Conservation (phyloP, 2,797 vertebrate species). For the Sebastes steindachneri region DNA sequence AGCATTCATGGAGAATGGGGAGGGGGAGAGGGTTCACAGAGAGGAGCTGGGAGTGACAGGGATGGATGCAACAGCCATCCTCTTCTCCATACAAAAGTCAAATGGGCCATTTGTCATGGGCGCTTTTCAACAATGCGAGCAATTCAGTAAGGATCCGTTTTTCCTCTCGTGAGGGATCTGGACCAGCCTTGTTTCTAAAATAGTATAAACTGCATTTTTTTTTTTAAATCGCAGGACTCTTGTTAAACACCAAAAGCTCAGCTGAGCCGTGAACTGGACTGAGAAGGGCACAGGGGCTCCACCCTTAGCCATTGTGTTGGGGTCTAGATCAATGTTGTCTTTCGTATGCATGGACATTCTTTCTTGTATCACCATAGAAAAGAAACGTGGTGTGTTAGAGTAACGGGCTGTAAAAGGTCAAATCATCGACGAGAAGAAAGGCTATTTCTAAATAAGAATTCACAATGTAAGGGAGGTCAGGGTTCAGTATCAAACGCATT, state of each 20-base stretch:
- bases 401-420: conserved; percentile 73
- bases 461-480: conserved; percentile 68
- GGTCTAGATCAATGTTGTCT: conserved; percentile 81
- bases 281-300: conserved; percentile 74
- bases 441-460: conserved; percentile 75
- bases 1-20: conserved; percentile 26
- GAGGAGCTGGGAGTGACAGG: conserved; percentile 53
- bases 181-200: conserved; percentile 3
- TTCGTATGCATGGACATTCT: conserved; percentile 86
- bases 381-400: conserved; percentile 66
- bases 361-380: conserved; percentile 79
- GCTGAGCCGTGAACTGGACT: conserved; percentile 61
- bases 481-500: conserved; percentile 71
- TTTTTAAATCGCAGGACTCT: conserved; percentile 28
- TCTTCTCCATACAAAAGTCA: conserved; percentile 52
- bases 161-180: conserved; percentile 9
- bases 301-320: conserved; percentile 74
- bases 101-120: conserved; percentile 47
- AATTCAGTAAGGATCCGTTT: conserved; percentile 28
- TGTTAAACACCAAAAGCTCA: conserved; percentile 64
- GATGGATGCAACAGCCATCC: conserved; percentile 36
- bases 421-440: conserved; percentile 75
- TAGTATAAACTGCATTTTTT: conserved; percentile 1
- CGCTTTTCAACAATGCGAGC: conserved; percentile 36
- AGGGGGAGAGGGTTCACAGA: conserved; percentile 22